These are phyloP conservation scores for Thrips palmi DNA, from an alignment of 1,140 invertebrate genomes.

Conservation along the genomic window DNA sequence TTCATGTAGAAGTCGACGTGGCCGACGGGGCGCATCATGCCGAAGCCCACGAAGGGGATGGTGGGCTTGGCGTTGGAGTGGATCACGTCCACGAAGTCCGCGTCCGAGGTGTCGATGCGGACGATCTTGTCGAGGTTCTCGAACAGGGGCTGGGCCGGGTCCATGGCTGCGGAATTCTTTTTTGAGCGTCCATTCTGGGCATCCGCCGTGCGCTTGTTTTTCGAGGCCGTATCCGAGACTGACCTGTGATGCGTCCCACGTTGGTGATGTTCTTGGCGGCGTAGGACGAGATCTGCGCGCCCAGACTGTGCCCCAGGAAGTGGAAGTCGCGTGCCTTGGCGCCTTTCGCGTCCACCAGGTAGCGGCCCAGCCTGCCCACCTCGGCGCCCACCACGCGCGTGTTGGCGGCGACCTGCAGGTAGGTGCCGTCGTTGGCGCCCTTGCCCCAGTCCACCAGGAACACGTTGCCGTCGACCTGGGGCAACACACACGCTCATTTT, in stretches of 20 bases:
- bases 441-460: constrained; percentile 23
- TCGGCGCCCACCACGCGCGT: constrained; percentile 23
- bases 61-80: constrained; percentile 27
- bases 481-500: constrained; percentile 4
- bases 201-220: too few species aligned
- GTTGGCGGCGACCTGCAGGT: constrained; percentile 23
- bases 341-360: constrained; percentile 13
- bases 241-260: constrained; percentile 20
- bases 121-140: constrained; percentile 21
- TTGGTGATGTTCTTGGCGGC: constrained; percentile 18
- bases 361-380: too few species aligned
- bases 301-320: constrained; percentile 22
- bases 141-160: constrained; percentile 28
- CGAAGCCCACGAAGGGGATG: constrained; percentile 23
- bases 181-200: too few species aligned
- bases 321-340: constrained; percentile 14
- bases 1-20: constrained; percentile 19
- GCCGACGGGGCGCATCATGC: constrained; percentile 21
- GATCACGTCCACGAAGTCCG: constrained; percentile 26
- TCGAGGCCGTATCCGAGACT: too few species aligned
- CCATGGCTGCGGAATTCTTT: constrained; percentile 22
- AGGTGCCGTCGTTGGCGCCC: constrained; percentile 19
- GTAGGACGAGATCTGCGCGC: constrained; percentile 21
- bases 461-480: constrained; percentile 21
- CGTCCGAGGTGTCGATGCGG: constrained; percentile 23